Conservation (phyloP, 2,797 vertebrate species). For the Enteromius afrohamiltoni region DNA sequence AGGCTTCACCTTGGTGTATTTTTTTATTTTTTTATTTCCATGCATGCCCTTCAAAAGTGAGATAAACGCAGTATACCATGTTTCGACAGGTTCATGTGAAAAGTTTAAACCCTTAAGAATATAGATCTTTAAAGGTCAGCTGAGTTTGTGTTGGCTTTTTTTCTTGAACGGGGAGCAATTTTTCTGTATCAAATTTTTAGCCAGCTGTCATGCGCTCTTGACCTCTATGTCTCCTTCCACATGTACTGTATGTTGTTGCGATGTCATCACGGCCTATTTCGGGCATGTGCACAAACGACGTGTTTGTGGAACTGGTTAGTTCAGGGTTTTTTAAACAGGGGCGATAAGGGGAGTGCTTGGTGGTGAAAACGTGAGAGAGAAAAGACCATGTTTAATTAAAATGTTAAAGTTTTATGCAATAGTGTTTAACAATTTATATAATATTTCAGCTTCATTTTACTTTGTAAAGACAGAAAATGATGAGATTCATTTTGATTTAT, state of each 20-base stretch:
- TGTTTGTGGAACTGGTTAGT: neutral
- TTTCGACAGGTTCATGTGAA: conserved; percentile 10
- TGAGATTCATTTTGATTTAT: neutral
- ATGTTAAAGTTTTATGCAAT: neutral
- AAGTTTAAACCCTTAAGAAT: conserved; percentile 33
- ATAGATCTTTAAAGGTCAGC: conserved; percentile 48
- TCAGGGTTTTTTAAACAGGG: neutral
- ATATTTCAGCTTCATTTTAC: neutral
- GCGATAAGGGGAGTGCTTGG: neutral
- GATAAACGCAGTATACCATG: conserved; percentile 14
- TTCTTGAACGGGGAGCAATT: conserved; percentile 28
- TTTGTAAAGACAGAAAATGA: neutral
- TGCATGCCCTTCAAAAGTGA: neutral
- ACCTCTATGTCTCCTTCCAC: neutral
- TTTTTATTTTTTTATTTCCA: neutral
- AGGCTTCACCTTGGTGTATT: neutral
- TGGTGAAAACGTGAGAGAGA: neutral
- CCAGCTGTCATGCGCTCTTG: conserved; percentile 35
- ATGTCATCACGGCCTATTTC: conserved; percentile 15
- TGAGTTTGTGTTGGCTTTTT: conserved; percentile 38
- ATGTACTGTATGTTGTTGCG: neutral
- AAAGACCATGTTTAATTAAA: neutral
- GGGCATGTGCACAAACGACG: neutral
- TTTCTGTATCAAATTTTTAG: conserved; percentile 45
- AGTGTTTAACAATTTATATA: neutral